Evolutionary conservation across 2,888 invertebrate genomes (phyloP), one percentile per base, ranked within the genome.

Genomic region (Troides aeacus): DNA sequence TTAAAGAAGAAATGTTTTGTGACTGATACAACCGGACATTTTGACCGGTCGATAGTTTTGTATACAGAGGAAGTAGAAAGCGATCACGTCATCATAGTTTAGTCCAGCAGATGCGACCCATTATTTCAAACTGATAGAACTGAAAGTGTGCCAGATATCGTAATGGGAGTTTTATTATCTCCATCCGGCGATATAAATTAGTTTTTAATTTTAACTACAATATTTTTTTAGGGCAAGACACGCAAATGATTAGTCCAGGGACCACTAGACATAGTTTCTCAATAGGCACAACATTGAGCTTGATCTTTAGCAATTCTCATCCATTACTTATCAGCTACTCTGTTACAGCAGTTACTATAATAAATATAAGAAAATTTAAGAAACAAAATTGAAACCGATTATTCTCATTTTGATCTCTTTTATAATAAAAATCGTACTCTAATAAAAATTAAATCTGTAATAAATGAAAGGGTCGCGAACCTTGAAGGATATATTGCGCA

Each of bases 401-500:
- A 15, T 50, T 17, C 50, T 17, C 15, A 50, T 50, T 50, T 15
- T 50, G 4, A 2, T 17, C 39, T 5, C 18, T 12, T 5, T 5
- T 50, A 17, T 2, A 57, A 57, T 57, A 21, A 7, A 5, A 7
- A 8, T 8, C 57, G 8, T 21, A 57, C 57, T 57, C 1, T 23
- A 57, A 57, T 57, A 57, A 57, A 21, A n/a, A 15, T 57, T 57
- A 57, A 57, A 21, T 50, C 57, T n/a, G 21, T 21, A 57, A 21
- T n/a, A 57, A 21, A 21, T 4, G 57, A 64, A 63, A 56, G 24
- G 56, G 56, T 64, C 36, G 56, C 50, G 10, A 24, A 56, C 64
- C 64, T 64, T 64, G 18, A 36, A 18, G 24, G 36, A 64, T 53
- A 64, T 64, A 36, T 64, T 56, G 56, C 56, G 53, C 36, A 50